phyloP scores from a whole-genome alignment of 35 echinoderm and acorn worm genomes.

The Chiridota heheva region DNA sequence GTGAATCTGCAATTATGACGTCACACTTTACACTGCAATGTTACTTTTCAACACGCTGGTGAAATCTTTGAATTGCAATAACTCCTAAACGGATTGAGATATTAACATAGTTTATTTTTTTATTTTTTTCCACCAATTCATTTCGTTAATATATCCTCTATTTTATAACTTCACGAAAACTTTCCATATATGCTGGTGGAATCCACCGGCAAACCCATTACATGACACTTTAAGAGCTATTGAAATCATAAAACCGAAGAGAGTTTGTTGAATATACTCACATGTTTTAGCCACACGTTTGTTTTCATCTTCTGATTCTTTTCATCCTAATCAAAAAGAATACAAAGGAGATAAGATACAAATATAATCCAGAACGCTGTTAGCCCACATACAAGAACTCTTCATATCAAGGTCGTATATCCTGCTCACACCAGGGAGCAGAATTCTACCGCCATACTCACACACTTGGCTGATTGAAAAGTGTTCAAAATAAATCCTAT shows the following conservation, averaged over 20 bases:
- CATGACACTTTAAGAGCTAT: not conserved
- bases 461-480: no score
- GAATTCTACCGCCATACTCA: no score
- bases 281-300: slow-evolving; percentile 95
- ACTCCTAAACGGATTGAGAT: slow-evolving; percentile 9
- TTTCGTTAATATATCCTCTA: not conserved
- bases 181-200: not conserved
- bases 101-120: not conserved
- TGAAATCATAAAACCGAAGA: not conserved
- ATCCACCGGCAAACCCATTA: not conserved
- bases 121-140: not conserved
- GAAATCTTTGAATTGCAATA: no score
- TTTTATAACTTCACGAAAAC: not conserved
- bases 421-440: no score
- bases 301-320: slow-evolving; percentile 97
- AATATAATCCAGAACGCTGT: no score
- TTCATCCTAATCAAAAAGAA: slow-evolving; percentile 69
- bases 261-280: slow-evolving; percentile 10
- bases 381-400: no score
- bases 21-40: no score
- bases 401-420: no score
- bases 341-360: no score
- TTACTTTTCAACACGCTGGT: no score
- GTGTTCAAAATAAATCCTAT: no score
- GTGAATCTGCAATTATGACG: no score